Evolutionary conservation across 2,888 invertebrate species (phyloP).

Genomic region (Troilus luridus): DNA sequence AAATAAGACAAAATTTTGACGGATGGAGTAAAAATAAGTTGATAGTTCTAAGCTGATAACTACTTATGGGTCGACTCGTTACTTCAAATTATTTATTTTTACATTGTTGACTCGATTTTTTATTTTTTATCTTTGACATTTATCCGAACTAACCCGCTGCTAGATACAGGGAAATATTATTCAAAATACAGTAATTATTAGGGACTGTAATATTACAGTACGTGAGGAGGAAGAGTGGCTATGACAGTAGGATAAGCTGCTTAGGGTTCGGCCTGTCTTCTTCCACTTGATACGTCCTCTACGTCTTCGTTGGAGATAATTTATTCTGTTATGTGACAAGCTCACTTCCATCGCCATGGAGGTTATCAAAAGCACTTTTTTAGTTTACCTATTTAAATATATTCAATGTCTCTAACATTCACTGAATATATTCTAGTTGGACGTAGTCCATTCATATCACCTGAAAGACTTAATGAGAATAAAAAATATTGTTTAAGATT

Average conservation of each 20-base stretch:
- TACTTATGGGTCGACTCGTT: neutral
- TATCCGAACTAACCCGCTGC: neutral
- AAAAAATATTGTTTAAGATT: too few relatives aligned
- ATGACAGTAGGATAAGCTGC: conserved; percentile 8
- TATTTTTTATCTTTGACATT: neutral
- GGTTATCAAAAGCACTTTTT: neutral
- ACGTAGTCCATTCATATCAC: neutral
- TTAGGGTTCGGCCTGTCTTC: neutral
- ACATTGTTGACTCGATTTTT: conserved; percentile 23
- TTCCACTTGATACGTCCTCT: neutral
- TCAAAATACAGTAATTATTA: conserved; percentile 32
- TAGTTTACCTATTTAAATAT: neutral
- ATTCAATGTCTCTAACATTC: neutral
- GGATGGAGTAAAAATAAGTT: neutral
- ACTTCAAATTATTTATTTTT: neutral
- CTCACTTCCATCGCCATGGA: conserved; percentile 2
- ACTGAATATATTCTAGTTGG: neutral
- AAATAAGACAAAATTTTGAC: neutral
- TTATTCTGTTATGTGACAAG: conserved; percentile 35
- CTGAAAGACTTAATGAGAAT: neutral
- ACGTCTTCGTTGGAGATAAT: neutral
- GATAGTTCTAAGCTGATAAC: neutral
- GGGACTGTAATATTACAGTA: neutral
- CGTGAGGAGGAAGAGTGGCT: neutral
- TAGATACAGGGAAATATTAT: neutral